Conservation (phyloP, 2,113 vertebrate species). For the Microcebus jonahi region DNA sequence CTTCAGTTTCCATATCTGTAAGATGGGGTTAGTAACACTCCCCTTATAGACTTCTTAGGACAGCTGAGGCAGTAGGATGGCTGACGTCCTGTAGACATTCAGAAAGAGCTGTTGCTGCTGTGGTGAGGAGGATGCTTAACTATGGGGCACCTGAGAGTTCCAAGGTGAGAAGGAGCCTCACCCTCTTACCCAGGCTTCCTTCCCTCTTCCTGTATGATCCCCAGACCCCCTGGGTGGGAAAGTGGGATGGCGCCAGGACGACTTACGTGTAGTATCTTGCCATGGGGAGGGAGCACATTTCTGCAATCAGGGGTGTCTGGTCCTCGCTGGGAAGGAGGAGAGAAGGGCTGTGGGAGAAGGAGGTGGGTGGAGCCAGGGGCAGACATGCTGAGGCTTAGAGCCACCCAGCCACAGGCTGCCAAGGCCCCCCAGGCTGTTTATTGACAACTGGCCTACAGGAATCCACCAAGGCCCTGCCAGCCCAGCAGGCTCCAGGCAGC, state of each 20-base stretch:
- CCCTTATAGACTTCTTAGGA: background rate
- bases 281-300: slow-evolving; percentile 77
- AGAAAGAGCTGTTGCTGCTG: background rate
- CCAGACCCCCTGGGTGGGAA: background rate
- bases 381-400: background rate
- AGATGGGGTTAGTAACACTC: background rate
- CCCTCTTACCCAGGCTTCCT: background rate
- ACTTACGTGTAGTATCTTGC: slow-evolving; percentile 77
- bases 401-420: background rate
- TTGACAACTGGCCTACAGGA: background rate
- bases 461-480: background rate
- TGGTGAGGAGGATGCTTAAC: background rate
- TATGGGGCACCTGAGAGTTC: background rate
- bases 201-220: background rate
- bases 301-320: background rate
- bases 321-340: background rate
- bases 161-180: background rate
- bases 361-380: background rate
- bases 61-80: background rate
- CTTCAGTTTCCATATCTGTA: background rate
- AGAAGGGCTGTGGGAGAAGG: background rate
- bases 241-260: background rate
- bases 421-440: background rate
- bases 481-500: background rate
- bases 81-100: background rate